A percentile compares a stretch with the other conserved stretches of the same genome.
Evolutionary conservation across 2,888 invertebrate genomes (phyloP).

Genomic region (Prenolepis imparis): DNA sequence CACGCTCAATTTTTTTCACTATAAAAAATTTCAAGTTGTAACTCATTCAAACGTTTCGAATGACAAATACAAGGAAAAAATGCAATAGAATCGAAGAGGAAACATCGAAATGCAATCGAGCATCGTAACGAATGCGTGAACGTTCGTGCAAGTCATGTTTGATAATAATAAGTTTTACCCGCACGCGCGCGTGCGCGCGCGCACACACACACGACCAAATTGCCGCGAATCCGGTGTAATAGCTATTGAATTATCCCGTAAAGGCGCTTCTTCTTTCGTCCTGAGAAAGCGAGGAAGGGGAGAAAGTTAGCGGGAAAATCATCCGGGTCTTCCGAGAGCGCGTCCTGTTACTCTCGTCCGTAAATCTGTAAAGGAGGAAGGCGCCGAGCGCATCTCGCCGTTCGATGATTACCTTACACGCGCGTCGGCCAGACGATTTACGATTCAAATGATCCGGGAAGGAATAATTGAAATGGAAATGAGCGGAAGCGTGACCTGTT

Average conservation of each 20-base stretch:
- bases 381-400: slow-evolving; percentile 16
- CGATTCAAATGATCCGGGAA: slow-evolving; percentile 51
- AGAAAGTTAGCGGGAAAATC: slow-evolving; percentile 75
- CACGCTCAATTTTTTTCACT: neutral
- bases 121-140: neutral
- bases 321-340: slow-evolving; percentile 53
- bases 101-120: neutral
- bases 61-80: neutral
- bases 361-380: slow-evolving; percentile 57
- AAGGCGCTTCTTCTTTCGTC: slow-evolving; percentile 61
- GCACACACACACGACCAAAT: neutral
- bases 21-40: neutral
- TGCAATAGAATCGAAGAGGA: neutral
- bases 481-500: slow-evolving; percentile 29
- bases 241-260: slow-evolving; percentile 54
- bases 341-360: slow-evolving; percentile 37
- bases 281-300: slow-evolving; percentile 75
- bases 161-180: slow-evolving; percentile 30
- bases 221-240: slow-evolving; percentile 30
- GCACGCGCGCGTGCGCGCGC: neutral
- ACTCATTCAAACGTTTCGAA: neutral
- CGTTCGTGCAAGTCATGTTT: slow-evolving; percentile 43
- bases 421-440: slow-evolving; percentile 48
- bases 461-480: slow-evolving; percentile 51
- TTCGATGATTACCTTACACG: slow-evolving; percentile 58